phyloP scores from a whole-genome alignment of 2,888 invertebrate genomes.

The Ectemnius lituratus region DNA sequence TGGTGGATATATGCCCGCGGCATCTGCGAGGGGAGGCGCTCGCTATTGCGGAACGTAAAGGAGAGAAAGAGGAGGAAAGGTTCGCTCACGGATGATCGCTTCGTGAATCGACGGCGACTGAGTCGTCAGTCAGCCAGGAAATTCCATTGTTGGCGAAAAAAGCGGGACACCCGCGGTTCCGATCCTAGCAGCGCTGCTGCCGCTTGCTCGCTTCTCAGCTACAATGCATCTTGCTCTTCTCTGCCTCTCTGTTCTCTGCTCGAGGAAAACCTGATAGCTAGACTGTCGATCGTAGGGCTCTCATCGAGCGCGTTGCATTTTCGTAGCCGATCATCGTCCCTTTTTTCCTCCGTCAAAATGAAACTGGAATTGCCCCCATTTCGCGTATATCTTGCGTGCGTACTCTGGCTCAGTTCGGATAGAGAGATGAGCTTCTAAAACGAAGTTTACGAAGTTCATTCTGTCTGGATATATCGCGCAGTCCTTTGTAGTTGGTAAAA shows the following conservation, averaged over 20 bases:
- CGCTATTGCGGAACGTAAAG: conserved; percentile 65
- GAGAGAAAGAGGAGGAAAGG: conserved; percentile 43
- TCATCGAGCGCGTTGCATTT: too few relatives aligned
- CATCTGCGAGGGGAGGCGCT: conserved; percentile 50
- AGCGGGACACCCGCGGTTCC: conserved; percentile 31
- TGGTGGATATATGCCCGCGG: conserved; percentile 17
- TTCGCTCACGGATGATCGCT: conserved; percentile 65
- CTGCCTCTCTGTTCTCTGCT: background rate
- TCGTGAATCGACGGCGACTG: conserved; percentile 42
- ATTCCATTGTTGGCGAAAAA: conserved; percentile 59
- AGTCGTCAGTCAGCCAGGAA: conserved; percentile 61
- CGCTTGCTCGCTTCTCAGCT: conserved; percentile 26
- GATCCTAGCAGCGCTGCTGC: conserved; percentile 8
- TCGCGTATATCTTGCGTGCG: too few relatives aligned
- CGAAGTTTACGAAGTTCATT: too few relatives aligned
- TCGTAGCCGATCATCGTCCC: too few relatives aligned
- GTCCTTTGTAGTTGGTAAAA: too few relatives aligned
- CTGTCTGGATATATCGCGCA: too few relatives aligned
- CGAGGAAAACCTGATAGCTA: too few relatives aligned
- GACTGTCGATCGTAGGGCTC: too few relatives aligned
- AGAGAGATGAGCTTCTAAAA: too few relatives aligned
- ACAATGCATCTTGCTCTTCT: conserved; percentile 26
- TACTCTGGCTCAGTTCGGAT: too few relatives aligned
- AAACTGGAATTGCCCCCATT: too few relatives aligned
- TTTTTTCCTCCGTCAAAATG: too few relatives aligned